Evolutionary conservation across 2,113 vertebrate genomes (phyloP), one percentile per base, ranked within the genome.

Genomic region (Pardalotus punctatus): DNA sequence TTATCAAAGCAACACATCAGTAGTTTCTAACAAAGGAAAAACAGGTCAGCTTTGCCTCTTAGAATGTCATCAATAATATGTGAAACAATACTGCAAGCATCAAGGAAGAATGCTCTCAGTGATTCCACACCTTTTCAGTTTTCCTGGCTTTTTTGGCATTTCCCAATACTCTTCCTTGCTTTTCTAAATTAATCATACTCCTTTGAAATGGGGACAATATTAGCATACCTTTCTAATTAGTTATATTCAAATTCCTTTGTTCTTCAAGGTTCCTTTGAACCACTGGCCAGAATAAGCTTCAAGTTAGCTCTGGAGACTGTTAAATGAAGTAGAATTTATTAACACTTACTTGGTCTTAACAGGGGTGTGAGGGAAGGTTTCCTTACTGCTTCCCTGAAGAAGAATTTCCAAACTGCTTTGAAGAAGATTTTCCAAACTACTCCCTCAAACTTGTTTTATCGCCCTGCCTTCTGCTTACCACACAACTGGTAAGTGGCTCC

Each of bases 211-310:
- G 21, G 90, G 85, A 51, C 48, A 27, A 13, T 47, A 96, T 85
- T 87, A 95, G 78, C 81, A 95, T 81, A 82, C 66, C 50, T 91
- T 65, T 82, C 85, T 58, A 73, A 92, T 91, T 77, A 94, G 45
- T 70, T 83, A 77, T 23, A 94, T 42, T 83, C 50, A 80, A 73
- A 92, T 58, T 66, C 48, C 58, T 92, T 93, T 94, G 88, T 92
- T 92, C 82, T 50, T 84, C 50, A 20, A 86, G 74, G 77, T 77
- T 96, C 38, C 82, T 95, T 92, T 93, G 92, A 96, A 66, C 58
- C 45, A 38, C 35, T 70, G 58, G 56, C 74, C 81, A 86, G 47
- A 92, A 66, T 13, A 90, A 88, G 47, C 47, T 88, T 66, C 71
- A 45, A 58, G 58, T 70, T 78, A 81, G 53, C 89, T 91, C 87